Base-by-base conservation (phyloP, 64 coral and sea anemone genomes). In the Exaiptasia diaphana region DNA sequence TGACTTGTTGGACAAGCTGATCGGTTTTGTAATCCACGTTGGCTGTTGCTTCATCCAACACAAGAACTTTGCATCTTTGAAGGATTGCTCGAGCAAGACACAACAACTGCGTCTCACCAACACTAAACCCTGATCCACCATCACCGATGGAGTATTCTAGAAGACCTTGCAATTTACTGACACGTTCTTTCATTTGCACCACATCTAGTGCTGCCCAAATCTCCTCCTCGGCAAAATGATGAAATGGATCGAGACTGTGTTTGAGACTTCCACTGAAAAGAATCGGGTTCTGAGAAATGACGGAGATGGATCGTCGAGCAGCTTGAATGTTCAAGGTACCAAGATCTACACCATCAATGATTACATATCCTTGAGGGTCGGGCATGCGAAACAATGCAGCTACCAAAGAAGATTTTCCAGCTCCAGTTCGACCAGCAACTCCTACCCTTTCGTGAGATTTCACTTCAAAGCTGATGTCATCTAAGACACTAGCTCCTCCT, bases 11-110 rank as follows among this genome's bases (percentile, higher is more conserved):
- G n/a, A 82, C 34, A 13, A 82, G 8, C 15, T 50, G 23, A 50
- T 82, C 78, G 3, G 78, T 82, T n/a, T 34, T 28, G 61, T 67
- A 82, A 33, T 82, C 78, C 27, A 82, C 78, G 53, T 82, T 82
- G 15, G 78, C 61, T 64, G 78, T 82, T 64, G 61, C 61, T 48
- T 82, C 78, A 26, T 82, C 78, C 78, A 82, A 10, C 1, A 82
- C 42, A 3, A 82, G 22, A 13, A 82, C 37, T 40, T 82, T 67
- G 17, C 42, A 28, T 28, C 46, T 68, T 21, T 77, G 23, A 12
- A 77, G 14, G 3, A 77, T 23, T 3, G 74, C 74, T 52, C 74
- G 74, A 57, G 50, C 78, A 36, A 82, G 28, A 34, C 78, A 82
- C 24, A 82, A 39, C 23, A 82, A 41, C 39, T 82, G 78, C 25